A percentile compares a stretch with the other conserved stretches of the same genome.
Conservation (phyloP, 2,888 invertebrate species). For the Hirtodrosophila cameraria region DNA sequence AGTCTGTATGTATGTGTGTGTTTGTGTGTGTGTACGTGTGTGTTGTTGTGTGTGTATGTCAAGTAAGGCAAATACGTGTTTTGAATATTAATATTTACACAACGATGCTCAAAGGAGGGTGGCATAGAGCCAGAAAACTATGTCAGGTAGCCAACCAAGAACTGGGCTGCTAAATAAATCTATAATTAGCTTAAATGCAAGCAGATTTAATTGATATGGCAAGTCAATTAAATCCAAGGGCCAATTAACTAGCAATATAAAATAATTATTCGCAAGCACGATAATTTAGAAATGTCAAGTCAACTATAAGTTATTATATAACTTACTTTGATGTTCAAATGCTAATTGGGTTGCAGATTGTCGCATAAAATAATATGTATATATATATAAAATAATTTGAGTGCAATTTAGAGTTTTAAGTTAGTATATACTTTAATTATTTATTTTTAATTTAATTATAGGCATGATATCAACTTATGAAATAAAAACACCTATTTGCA, state of each 20-base stretch:
- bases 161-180: conserved; percentile 4
- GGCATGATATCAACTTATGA: too few species aligned
- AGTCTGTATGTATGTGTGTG: conserved; percentile 2
- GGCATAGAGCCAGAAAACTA: conserved; percentile 24
- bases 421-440: too few species aligned
- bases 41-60: conserved; percentile 40
- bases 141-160: conserved; percentile 32
- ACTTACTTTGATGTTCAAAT: too few species aligned
- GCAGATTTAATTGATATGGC: background rate
- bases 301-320: too few species aligned
- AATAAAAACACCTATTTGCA: too few species aligned
- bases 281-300: too few species aligned
- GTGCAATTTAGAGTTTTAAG: too few species aligned
- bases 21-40: conserved; percentile 16
- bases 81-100: conserved; percentile 64
- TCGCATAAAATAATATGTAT: too few species aligned
- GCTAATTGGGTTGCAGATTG: too few species aligned
- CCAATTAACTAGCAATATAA: conserved; percentile 1
- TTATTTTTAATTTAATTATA: too few species aligned
- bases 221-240: conserved; percentile 3
- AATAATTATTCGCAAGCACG: conserved; percentile 3
- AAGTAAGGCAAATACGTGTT: conserved; percentile 68
- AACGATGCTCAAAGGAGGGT: conserved; percentile 12
- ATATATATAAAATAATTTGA: too few species aligned
- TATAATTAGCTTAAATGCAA: conserved; percentile 24